Evolutionary conservation across 2,113 vertebrate genomes (phyloP), one percentile per base, ranked within the genome.

Genomic region (Illadopsis cleaveri): DNA sequence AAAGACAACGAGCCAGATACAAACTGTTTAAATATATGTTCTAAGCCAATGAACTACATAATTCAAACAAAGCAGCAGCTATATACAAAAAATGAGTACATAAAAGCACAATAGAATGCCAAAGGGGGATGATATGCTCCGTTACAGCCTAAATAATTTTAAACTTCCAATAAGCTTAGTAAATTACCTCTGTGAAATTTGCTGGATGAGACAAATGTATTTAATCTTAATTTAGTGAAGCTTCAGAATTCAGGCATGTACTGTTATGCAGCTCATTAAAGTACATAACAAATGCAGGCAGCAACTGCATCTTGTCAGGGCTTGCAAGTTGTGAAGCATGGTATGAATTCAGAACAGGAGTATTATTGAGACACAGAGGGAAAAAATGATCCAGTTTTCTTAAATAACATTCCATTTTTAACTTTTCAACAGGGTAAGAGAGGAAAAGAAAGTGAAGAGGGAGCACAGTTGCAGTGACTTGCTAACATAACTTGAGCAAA

Each of bases 141-240:
- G 11, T 82, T 61, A 69, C 28, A 61, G 54, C 37, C 42, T 76
- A 35, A 76, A 22, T 69, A 65, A 82, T 45, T 93, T 82, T 33
- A 57, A 88, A 69, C 75, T 83, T 83, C 23, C 68, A 38, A 38
- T 77, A 86, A 81, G 33, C 50, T 77, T 20, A n/a, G 78, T 76
- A 79, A 91, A 85, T 82, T 69, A 53, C 20, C 62, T 92, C 79
- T 86, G 45, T 42, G 76, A 86, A 86, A 89, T 80, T 88, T 38
- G 50, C 86, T 86, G 71, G 50, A 14, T 47, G 62, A 92, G 50
- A 80, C 33, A 90, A 88, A 90, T 5, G 0, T 69, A 86, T 88
- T 95, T 72, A 76, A 60, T 75, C 58, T 88, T 71, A 90, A 85
- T 82, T 82, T 77, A 88, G 51, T 38, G 42, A 42, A 50, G 62